A percentile compares a stretch with the other conserved stretches of the same genome.
phyloP scores from a whole-genome alignment of 64 coral and sea anemone species.

The Acropora tenuis region DNA sequence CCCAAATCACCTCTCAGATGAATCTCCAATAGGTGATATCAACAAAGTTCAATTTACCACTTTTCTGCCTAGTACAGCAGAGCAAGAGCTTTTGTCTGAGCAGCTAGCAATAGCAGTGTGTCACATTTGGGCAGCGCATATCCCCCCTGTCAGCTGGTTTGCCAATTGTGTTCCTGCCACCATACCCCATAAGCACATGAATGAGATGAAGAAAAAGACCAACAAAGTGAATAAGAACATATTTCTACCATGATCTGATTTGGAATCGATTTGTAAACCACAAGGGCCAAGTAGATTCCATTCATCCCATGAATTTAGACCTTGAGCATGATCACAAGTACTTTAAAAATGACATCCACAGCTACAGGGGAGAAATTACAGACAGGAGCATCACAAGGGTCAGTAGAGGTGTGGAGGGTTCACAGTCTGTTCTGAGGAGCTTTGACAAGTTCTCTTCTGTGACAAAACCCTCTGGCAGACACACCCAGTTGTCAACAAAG shows the following conservation, averaged over 20 bases:
- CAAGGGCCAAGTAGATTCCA: conserved; percentile 48
- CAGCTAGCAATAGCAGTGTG: conserved; percentile 24
- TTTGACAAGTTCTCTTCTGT: conserved; percentile 46
- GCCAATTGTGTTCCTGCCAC: conserved; percentile 1
- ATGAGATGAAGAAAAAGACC: conserved; percentile 43
- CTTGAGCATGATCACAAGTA: conserved; percentile 72
- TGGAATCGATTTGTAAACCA: conserved; percentile 78
- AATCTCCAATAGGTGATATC: not conserved
- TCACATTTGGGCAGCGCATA: conserved; percentile 15
- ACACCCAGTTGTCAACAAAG: conserved; percentile 48
- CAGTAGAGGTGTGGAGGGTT: conserved; percentile 15
- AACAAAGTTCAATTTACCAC: conserved; percentile 18
- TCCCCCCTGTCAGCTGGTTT: conserved; percentile 51
- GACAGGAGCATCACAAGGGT: conserved; percentile 41
- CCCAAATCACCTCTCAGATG: conserved; percentile 56
- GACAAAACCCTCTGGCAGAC: conserved; percentile 54
- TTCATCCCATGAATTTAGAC: conserved; percentile 59
- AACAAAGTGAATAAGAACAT: conserved; percentile 29
- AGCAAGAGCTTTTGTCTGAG: conserved; percentile 20
- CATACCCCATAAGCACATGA: conserved; percentile 52
- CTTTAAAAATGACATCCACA: conserved; percentile 53
- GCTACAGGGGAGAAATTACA: conserved; percentile 39
- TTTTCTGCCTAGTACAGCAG: conserved; percentile 40
- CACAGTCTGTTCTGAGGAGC: not conserved
- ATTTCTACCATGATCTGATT: not conserved